Percentiles rank a stretch among this genome's conserved stretches.
Conservation (phyloP, 2,888 invertebrate genomes). For the Brachypterus glaber region DNA sequence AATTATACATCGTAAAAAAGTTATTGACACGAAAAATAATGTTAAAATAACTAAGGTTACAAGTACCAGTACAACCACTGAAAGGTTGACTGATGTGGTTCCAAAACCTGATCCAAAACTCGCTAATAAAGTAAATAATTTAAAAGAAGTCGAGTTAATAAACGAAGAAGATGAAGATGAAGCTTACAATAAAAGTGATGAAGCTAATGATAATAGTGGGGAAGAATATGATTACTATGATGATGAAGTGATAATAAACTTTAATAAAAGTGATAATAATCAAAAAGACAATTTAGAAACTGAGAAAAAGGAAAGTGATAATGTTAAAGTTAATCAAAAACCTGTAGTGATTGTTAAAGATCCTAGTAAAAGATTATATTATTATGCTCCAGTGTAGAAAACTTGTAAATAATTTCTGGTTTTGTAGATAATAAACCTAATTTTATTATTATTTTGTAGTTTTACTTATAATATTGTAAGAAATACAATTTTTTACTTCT, state of each 20-base stretch:
- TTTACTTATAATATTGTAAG: no score
- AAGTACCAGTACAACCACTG: constrained; percentile 8
- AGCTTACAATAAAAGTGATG: no score
- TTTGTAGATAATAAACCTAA: no score
- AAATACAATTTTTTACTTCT: no score
- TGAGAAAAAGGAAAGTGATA: constrained; percentile 13
- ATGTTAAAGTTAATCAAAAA: constrained; percentile 18
- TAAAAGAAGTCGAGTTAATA: constrained; percentile 28
- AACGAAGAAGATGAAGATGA: constrained; percentile 13
- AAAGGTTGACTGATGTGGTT: constrained; percentile 26
- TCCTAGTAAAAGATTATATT: constrained; percentile 38
- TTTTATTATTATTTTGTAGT: no score
- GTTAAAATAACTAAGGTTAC: constrained; percentile 3
- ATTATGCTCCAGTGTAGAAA: no score
- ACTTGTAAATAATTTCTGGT: no score
- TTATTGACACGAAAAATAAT: constrained; percentile 10
- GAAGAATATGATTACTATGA: constrained; percentile 16
- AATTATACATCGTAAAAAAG: constrained; percentile 10
- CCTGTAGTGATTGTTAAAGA: constrained; percentile 36
- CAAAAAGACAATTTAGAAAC: no score
- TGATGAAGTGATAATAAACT: constrained; percentile 16
- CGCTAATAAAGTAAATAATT: constrained; percentile 27
- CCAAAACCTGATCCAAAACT: constrained; percentile 32
- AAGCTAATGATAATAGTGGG: constrained; percentile 11
- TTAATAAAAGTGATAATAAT: constrained; percentile 10